Conservation (phyloP, 2,113 vertebrate species). For the Cryptotis parvus region DNA sequence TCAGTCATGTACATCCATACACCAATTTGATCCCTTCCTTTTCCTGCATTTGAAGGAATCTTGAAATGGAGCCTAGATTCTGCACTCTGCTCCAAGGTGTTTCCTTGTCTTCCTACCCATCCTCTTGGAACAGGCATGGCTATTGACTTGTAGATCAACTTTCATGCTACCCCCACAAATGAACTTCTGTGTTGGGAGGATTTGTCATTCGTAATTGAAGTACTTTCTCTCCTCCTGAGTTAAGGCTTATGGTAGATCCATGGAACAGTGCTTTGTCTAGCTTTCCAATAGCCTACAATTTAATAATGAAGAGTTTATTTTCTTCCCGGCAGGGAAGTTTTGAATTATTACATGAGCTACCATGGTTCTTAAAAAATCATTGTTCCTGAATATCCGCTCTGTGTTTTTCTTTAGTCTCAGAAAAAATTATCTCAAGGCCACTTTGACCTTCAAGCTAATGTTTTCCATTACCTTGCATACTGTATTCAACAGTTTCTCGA, state of each 20-base stretch:
- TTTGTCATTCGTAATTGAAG: background rate
- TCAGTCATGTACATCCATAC: background rate
- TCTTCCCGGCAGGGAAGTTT: background rate
- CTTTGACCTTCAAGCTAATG: background rate
- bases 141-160: background rate
- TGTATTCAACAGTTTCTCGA: background rate
- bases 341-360: background rate
- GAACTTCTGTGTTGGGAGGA: background rate
- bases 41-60: background rate
- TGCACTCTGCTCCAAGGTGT: background rate
- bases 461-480: too few relatives aligned
- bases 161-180: background rate
- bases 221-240: background rate
- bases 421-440: background rate
- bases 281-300: background rate
- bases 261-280: background rate
- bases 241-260: too few relatives aligned
- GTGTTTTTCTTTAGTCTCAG: background rate
- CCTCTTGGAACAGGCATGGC: background rate
- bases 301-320: background rate
- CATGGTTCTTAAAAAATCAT: background rate
- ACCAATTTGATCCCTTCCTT: background rate
- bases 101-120: too few relatives aligned
- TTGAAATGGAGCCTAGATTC: background rate
- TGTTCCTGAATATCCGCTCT: background rate